Evolutionary conservation across 2,888 invertebrate species (phyloP).

Genomic region (Teleiodes luculella): DNA sequence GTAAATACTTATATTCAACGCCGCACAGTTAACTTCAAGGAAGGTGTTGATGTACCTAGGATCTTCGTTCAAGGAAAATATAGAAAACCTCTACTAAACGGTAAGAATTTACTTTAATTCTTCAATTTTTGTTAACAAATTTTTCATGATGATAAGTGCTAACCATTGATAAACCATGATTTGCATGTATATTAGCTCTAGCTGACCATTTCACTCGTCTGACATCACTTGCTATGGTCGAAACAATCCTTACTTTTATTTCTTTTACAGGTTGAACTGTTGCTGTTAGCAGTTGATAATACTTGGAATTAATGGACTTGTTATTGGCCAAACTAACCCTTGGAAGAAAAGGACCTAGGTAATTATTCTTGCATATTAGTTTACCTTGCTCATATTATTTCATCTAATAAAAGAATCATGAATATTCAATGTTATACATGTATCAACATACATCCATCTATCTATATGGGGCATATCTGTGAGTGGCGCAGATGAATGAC

Average conservation of each 20-base stretch:
- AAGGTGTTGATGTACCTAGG: conserved; percentile 92
- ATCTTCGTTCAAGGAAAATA: conserved; percentile 96
- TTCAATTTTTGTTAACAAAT: not conserved
- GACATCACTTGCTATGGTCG: not conserved
- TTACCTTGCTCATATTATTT: no score
- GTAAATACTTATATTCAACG: conserved; percentile 89
- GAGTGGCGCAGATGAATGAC: no score
- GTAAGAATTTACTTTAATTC: conserved; percentile 30
- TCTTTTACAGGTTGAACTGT: not conserved
- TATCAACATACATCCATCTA: no score
- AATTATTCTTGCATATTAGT: no score
- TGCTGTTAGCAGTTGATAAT: no score
- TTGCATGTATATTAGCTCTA: conserved; percentile 79
- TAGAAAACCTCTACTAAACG: conserved; percentile 60
- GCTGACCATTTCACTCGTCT: conserved; percentile 40
- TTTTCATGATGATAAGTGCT: conserved; percentile 68
- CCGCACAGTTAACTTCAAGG: conserved; percentile 94
- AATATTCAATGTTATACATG: no score
- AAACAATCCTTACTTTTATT: not conserved
- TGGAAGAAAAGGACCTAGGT: no score
- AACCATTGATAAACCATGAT: conserved; percentile 71
- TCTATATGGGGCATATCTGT: no score
- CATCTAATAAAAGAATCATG: no score
- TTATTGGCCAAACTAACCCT: no score
- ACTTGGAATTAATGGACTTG: no score